Conservation (phyloP, 2,888 invertebrate genomes). For the Lepidochrysops patricia region DNA sequence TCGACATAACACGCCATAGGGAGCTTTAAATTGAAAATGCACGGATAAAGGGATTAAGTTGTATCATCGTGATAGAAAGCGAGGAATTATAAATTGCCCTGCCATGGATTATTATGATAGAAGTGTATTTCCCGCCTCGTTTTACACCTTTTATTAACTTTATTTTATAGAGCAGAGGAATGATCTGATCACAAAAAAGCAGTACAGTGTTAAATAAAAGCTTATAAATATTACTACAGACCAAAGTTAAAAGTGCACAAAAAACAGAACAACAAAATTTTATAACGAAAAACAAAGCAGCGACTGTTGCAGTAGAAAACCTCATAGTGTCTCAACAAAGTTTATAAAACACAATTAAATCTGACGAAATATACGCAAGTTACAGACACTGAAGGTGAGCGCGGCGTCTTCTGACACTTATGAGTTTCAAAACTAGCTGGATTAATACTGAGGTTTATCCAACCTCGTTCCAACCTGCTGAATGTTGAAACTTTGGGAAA, state of each 20-base stretch:
- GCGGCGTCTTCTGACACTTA: conserved; percentile 39
- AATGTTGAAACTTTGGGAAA: conserved; percentile 1
- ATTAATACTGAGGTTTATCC: conserved; percentile 28
- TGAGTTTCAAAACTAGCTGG: conserved; percentile 34
- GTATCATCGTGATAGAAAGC: not conserved
- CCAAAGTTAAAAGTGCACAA: no score
- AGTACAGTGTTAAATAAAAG: no score
- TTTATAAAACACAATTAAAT: conserved; percentile 7
- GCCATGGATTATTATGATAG: not conserved
- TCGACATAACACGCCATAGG: conserved; percentile 27
- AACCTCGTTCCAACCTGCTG: conserved; percentile 9
- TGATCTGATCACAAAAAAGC: no score
- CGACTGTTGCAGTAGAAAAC: not conserved
- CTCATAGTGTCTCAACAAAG: not conserved
- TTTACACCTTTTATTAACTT: not conserved
- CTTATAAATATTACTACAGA: no score
- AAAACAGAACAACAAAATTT: not conserved
- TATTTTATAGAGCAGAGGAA: no score
- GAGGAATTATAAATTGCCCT: not conserved
- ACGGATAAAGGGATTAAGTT: not conserved
- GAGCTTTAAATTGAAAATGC: conserved; percentile 15
- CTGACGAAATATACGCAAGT: conserved; percentile 9
- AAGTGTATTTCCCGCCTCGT: not conserved
- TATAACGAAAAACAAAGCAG: not conserved
- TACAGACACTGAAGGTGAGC: conserved; percentile 22